phyloP scores from a whole-genome alignment of 2,888 invertebrate genomes.

The Acheta domesticus region DNA sequence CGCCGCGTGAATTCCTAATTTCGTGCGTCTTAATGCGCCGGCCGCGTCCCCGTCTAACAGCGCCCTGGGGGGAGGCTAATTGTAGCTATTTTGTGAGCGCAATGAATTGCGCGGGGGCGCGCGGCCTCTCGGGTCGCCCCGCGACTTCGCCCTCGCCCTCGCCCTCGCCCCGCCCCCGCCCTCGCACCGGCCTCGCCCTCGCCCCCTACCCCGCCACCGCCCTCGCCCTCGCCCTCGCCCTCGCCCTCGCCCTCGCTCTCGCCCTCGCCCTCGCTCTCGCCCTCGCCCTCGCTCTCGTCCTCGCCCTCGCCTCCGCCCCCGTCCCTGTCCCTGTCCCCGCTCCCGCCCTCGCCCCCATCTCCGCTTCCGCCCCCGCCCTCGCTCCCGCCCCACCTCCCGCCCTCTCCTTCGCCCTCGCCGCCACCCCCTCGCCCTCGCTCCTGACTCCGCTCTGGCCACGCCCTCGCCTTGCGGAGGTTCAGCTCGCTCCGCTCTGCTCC shows the following conservation, averaged over 20 bases:
- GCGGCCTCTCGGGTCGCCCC: not conserved
- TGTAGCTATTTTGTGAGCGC: constrained; percentile 35
- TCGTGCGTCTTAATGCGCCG: constrained; percentile 31
- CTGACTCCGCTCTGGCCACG: too few species aligned
- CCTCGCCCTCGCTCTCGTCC: not conserved
- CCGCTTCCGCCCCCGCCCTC: not conserved
- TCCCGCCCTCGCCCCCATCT: not conserved
- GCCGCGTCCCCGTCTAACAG: constrained; percentile 28
- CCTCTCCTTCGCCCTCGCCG: not conserved
- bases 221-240: not conserved
- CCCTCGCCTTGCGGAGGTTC: too few species aligned
- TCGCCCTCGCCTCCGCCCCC: too few species aligned
- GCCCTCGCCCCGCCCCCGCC: not conserved
- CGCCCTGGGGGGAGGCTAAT: constrained; percentile 34
- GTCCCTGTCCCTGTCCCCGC: too few species aligned
- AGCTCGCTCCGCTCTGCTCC: too few species aligned
- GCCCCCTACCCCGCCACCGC: not conserved
- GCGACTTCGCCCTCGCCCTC: not conserved
- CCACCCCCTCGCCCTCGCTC: not conserved
- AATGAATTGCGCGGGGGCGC: constrained; percentile 33
- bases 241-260: not conserved
- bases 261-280: too few species aligned
- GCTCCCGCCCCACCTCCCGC: not conserved
- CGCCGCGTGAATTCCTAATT: constrained; percentile 32
- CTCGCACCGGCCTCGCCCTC: not conserved